Percentiles rank a stretch among this genome's conserved stretches.
Conservation (phyloP, 1,140 invertebrate species). For the Ladona fulva region DNA sequence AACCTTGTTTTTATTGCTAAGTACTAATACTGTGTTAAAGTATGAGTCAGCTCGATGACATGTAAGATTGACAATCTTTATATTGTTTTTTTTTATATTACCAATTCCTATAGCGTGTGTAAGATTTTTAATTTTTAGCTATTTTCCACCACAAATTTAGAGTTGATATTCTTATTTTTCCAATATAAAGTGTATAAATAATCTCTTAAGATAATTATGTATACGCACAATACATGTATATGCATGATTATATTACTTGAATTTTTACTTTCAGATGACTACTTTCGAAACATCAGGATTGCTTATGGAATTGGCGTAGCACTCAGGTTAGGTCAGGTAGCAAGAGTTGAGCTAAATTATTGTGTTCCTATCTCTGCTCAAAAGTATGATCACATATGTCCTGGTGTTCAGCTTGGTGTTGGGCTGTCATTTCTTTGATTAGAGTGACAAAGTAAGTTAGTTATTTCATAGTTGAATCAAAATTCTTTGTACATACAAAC, state of each 20-base stretch:
- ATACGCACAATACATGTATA: no score
- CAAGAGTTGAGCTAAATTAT: slow-evolving; percentile 80
- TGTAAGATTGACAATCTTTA: no score
- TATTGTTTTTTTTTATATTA: no score
- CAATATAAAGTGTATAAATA: no score
- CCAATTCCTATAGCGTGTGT: no score
- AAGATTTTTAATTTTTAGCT: no score
- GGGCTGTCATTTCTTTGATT: slow-evolving; percentile 54
- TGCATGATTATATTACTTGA: slow-evolving; percentile 18
- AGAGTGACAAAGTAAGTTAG: background rate
- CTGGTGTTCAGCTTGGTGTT: slow-evolving; percentile 61
- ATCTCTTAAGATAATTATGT: no score
- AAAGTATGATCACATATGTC: slow-evolving; percentile 42
- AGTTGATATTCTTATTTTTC: no score
- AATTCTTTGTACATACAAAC: background rate
- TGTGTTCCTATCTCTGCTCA: slow-evolving; percentile 52
- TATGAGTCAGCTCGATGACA: no score
- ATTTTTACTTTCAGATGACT: slow-evolving; percentile 14
- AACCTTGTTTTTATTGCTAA: no score
- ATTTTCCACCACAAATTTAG: no score
- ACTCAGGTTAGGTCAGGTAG: slow-evolving; percentile 62
- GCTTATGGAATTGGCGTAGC: slow-evolving; percentile 66
- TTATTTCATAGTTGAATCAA: background rate
- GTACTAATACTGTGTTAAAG: no score
- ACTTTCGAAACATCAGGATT: slow-evolving; percentile 35